phyloP scores from a whole-genome alignment of 2,113 vertebrate genomes.

The Clarias macrocephalus region DNA sequence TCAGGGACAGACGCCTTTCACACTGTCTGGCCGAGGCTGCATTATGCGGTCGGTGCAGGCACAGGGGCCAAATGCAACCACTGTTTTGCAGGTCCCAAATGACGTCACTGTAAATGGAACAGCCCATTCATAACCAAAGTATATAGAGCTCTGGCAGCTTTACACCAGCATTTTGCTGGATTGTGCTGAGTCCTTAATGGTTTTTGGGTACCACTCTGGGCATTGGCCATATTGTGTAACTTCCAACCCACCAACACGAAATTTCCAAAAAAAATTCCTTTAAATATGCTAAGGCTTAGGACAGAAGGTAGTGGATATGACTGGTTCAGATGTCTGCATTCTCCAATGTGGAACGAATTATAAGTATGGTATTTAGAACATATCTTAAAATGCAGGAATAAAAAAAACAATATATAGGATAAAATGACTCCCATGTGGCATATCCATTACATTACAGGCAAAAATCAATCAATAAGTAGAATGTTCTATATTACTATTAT shows the following conservation, averaged over 20 bases:
- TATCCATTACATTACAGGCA: constrained; percentile 52
- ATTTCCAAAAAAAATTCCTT: constrained; percentile 50
- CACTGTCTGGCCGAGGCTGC: constrained; percentile 63
- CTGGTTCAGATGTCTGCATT: constrained; percentile 46
- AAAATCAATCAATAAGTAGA: background rate
- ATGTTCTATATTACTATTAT: background rate
- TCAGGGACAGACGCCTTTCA: constrained; percentile 60
- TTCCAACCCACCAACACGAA: constrained; percentile 50
- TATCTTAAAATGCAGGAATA: constrained; percentile 52
- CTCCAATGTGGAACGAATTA: constrained; percentile 50
- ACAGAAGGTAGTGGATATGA: constrained; percentile 46
- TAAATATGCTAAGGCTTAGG: constrained; percentile 43
- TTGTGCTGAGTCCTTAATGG: constrained; percentile 48
- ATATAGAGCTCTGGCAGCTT: constrained; percentile 33
- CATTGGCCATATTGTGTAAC: constrained; percentile 44
- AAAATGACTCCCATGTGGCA: constrained; percentile 59
- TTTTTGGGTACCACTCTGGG: constrained; percentile 53
- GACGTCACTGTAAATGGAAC: constrained; percentile 62
- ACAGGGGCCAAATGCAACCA: constrained; percentile 68
- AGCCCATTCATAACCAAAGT: constrained; percentile 56
- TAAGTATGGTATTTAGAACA: constrained; percentile 55
- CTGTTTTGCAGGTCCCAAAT: constrained; percentile 65
- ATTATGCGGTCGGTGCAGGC: constrained; percentile 57
- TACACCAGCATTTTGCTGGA: constrained; percentile 49
- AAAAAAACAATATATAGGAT: constrained; percentile 42